Percentiles rank a stretch among this genome's conserved stretches.
Evolutionary conservation across 2,888 invertebrate species (phyloP).

Genomic region (Smittia aterrima): DNA sequence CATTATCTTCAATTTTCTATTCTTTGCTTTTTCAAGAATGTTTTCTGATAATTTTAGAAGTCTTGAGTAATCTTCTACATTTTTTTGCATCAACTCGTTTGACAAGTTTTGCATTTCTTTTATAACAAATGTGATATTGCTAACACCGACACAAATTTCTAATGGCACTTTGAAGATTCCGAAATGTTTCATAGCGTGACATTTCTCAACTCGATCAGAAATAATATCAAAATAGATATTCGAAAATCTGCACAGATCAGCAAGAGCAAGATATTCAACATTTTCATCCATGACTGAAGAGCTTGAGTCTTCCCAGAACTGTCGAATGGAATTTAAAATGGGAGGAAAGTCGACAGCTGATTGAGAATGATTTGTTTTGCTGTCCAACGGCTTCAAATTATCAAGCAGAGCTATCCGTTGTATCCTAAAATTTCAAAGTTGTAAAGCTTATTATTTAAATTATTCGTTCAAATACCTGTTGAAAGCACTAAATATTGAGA

Average conservation of each 20-base stretch:
- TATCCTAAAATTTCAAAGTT: slow-evolving; percentile 1
- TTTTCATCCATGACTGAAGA: background rate
- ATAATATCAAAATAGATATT: slow-evolving; percentile 17
- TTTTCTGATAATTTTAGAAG: background rate
- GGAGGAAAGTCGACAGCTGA: slow-evolving; percentile 16
- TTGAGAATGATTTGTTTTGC: background rate
- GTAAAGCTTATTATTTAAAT: background rate
- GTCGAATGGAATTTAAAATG: slow-evolving; percentile 6
- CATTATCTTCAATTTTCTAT: background rate
- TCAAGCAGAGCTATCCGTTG: background rate
- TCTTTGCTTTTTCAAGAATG: background rate
- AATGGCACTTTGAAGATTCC: slow-evolving; percentile 29
- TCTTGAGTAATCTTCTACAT: background rate
- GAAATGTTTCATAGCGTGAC: background rate
- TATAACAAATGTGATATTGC: background rate
- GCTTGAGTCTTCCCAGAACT: slow-evolving; percentile 10
- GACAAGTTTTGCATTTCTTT: background rate
- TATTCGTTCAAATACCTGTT: background rate
- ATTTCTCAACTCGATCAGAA: background rate
- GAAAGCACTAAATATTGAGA: slow-evolving; percentile 10
- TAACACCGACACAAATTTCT: background rate
- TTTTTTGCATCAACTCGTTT: background rate
- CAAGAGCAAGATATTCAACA: background rate
- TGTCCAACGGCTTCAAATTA: slow-evolving; percentile 2
- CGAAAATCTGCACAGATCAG: slow-evolving; percentile 10